These are phyloP conservation scores for Chloebia gouldiae DNA, from an alignment of 2,113 vertebrate genomes.

Conservation along the genomic window DNA sequence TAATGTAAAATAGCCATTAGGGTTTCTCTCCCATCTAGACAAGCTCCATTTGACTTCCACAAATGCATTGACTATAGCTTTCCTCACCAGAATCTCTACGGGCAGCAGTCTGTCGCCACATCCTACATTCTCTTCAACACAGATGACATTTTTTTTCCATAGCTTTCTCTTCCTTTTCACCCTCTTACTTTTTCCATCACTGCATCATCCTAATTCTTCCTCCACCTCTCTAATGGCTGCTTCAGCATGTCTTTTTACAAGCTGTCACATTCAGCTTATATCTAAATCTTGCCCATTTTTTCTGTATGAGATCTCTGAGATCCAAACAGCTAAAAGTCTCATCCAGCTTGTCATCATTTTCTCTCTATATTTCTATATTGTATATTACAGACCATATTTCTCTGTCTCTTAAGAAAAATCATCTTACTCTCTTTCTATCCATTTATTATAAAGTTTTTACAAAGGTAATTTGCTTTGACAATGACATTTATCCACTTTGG, in stretches of 20 bases:
- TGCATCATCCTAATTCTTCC: not conserved
- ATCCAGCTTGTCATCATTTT: not conserved
- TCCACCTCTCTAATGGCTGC: not conserved
- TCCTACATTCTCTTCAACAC: not conserved
- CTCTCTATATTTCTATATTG: not conserved
- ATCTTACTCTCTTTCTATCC: not conserved
- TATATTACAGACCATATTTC: not conserved
- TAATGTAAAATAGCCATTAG: not conserved
- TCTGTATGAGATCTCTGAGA: not conserved
- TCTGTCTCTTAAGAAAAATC: not conserved
- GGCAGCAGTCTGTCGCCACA: not conserved
- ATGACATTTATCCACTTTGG: not conserved
- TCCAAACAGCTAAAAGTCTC: not conserved
- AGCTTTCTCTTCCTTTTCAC: not conserved
- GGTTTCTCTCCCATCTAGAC: not conserved
- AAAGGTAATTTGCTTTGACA: not conserved
- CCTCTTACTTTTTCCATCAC: not conserved
- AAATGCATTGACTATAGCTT: not conserved
- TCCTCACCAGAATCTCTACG: not conserved
- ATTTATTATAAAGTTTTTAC: not conserved
- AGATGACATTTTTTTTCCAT: not conserved
- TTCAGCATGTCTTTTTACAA: not conserved
- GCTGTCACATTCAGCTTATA: not conserved
- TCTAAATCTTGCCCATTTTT: not conserved
- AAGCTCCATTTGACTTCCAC: not conserved